Base-by-base conservation (phyloP, 2,888 invertebrate species). In the Eugnorisma glareosa region DNA sequence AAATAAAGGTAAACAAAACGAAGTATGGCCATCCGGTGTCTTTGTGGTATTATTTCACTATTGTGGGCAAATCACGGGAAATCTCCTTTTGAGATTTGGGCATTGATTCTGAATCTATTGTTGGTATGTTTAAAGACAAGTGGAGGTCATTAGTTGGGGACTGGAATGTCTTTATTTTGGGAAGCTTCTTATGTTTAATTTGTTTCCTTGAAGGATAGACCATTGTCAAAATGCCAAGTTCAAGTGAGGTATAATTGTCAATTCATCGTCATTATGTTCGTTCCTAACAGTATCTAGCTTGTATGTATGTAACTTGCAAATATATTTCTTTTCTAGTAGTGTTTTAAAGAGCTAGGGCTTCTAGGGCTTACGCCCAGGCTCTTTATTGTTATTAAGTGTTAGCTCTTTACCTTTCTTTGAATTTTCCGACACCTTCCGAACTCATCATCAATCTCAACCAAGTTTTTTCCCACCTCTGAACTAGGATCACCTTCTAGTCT, bases 1-100 rank as follows among this genome's bases (percentile, higher is more conserved):
- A 93, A 94, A 94, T 93, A 94, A 94, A 94, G 90, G 93, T 93
- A 95, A 94, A 95, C 93, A 94, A 89, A 89, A 88, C 88, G 87
- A 86, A 88, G 90, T 91, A 88, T 89, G 89, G 91, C 92, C 94
- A 94, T 95, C 95, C 95, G 95, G 94, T 93, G 90, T 91, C 87
- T 89, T 94, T 94, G 93, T 93, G 89, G 91, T 85, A 79, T 85
- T 87, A 89, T 89, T 89, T 86, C 80, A 86, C 88, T 85, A 89
- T 91, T 89, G 89, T 84, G 63, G 72, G 63, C 61, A 77, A 77
- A 80, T 82, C 77, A 82, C 57, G 81, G 79, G 88, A 84, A 88
- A 84, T 85, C 80, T 79, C 79, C 76, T 77, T 79, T 89, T 83
- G 82, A 87, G 81, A 84, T 79, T 64, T 69, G 24, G 40, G 64